Base-by-base conservation (phyloP, 2,888 invertebrate genomes). In the Chaetogeoica ovagalla region DNA sequence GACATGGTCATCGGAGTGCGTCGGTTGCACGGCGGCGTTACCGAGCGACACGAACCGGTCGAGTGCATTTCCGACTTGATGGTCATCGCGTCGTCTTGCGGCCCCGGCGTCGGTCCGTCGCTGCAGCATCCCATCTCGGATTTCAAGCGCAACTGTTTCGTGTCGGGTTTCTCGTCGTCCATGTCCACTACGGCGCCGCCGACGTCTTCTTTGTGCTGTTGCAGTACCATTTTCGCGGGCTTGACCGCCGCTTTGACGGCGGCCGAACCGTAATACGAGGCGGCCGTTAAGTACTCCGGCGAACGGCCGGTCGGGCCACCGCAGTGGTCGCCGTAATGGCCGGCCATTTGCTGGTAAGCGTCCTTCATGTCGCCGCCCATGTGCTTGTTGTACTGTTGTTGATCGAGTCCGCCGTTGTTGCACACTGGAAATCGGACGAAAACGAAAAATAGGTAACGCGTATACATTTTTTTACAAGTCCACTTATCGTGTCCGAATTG, bases 211-310 rank as follows among this genome's bases (percentile, higher is more conserved):
- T 83, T 83, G 66, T 84, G 83, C 2, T 83, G 84, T 7, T 83
- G 83, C 21, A 87, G 85, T 1, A 88, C 85, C 1, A 88, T 88
- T 85, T 90, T 90, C 8, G 90, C 88, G 17, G 89, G 87, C 84
- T 90, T 90, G 84, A 85, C 43, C 6, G 30, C 85, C 84, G 23
- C 62, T 21, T 75, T 75, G 37, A 48, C 52, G 2, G 77, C 52
- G 2, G 77, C 5, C 63, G 79, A 23, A 5, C 83, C 21, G 87
- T 30, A 82, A 43, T 82, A 82, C 74, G 82, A 76, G 37, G 82
- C 65, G 60, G 82, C 73, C 39, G 75, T 59, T 65, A 79, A 2
- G 39, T 79, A 79, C 19, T 79, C 79, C 21, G 79, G 63, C 11
- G 70, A 70, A 4, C 70, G 57, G 62, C 19, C 69, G 19, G 37